Percentiles rank a stretch among this genome's conserved stretches.
Evolutionary conservation across 2,797 vertebrate genomes (phyloP).

Genomic region (Enteromius radiatus): DNA sequence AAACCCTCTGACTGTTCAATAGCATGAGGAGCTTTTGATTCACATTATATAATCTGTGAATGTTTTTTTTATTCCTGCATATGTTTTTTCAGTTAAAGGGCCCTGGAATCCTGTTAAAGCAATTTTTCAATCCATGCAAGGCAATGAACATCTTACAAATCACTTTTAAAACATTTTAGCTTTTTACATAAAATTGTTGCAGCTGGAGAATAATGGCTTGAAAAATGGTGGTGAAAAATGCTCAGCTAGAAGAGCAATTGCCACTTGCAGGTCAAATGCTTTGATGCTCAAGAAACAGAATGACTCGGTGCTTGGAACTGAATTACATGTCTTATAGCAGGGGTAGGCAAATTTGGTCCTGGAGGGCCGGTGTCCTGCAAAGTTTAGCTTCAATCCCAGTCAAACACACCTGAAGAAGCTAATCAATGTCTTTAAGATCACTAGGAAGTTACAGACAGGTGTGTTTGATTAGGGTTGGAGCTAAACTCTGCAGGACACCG

Average conservation of each 20-base stretch:
- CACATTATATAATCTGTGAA: background rate
- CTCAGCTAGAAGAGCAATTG: slow-evolving; percentile 3
- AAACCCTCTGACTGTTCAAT: background rate
- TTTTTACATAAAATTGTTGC: slow-evolving; percentile 8
- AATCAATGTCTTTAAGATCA: no score
- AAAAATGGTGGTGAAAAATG: background rate
- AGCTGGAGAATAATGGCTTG: slow-evolving; percentile 4
- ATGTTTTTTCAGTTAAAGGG: background rate
- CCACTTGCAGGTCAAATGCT: slow-evolving; percentile 9
- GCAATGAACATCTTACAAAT: background rate
- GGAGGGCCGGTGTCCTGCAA: no score
- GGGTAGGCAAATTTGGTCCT: no score
- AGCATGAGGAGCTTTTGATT: background rate
- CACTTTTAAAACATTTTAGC: background rate
- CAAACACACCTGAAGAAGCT: no score
- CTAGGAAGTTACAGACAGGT: no score
- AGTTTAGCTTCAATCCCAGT: no score
- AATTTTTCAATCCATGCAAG: background rate
- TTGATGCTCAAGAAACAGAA: slow-evolving; percentile 8
- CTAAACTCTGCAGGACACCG: no score
- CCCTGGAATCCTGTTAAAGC: background rate
- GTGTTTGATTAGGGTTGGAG: no score
- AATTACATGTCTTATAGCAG: slow-evolving; percentile 13
- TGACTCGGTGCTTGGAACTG: background rate
- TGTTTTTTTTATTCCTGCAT: background rate